Evolutionary conservation across 2,888 invertebrate genomes (phyloP), one percentile per base, ranked within the genome.

Genomic region (Hemicrepidius hirtus): DNA sequence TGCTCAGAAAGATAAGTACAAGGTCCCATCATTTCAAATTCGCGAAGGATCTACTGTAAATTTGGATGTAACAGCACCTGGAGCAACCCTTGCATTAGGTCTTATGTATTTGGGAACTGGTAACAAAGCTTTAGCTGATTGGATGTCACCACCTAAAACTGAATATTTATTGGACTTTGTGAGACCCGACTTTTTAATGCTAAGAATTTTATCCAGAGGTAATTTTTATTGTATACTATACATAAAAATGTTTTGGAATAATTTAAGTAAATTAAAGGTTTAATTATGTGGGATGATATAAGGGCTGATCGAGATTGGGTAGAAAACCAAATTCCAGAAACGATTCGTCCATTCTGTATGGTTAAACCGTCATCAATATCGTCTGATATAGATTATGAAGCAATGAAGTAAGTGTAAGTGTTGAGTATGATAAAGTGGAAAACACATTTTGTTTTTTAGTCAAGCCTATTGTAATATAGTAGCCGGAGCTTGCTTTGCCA

Each of bases 381-480:
- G 28, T 83, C 86, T 46, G 91, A 91, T 72, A 90, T 97, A 28
- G 97, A 97, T 85, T 94, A 95, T 81, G 97, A 97, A 87, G 96
- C 97, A 13, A 96, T 97, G 92, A 96, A 96, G 95, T 96, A 83
- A 90, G 88, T 84, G 67, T 66, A 62, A 59, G 67, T 65, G 50
- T 35, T 69, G 12, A 49, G 21, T 44, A 20, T 18, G 13, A 21
- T 0, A 40, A 46, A 59, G 12, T 60, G 10, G 3, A 21, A 24
- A 20, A 18, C 5, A 16, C 6, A 44, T 41, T 41, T 50, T 69
- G 60, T 37, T 73, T 65, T 88, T 41, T 82, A 96, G 96, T 81
- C 98, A 98, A 89, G 97, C 97, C 0, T 99, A 97, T 87, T 97
- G 98, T 87, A 98, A 98, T 86, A 96, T 98, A 75, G 90, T 97